Evolutionary conservation across 2,797 vertebrate genomes (phyloP).

Genomic region (Eremophila alpestris): DNA sequence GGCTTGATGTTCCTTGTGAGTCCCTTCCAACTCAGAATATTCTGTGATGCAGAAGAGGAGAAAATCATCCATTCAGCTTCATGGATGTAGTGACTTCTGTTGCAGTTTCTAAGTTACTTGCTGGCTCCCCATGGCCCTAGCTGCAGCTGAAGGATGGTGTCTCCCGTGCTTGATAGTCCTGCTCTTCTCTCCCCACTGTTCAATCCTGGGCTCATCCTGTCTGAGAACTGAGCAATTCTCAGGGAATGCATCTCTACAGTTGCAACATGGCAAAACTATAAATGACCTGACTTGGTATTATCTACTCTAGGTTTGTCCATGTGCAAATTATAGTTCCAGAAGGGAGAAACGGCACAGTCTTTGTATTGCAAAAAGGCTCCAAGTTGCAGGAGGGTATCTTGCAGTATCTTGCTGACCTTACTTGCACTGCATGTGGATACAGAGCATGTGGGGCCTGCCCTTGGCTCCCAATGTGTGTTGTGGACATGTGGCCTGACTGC

Average conservation of each 20-base stretch:
- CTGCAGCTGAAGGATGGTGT: not conserved
- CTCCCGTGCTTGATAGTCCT: not conserved
- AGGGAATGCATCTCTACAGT: not conserved
- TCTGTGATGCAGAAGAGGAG: not conserved
- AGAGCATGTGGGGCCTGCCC: not conserved
- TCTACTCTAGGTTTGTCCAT: not conserved
- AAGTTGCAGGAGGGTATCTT: not conserved
- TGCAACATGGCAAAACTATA: not conserved
- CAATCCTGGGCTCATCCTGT: not conserved
- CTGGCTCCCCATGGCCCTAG: not conserved
- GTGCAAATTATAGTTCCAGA: not conserved
- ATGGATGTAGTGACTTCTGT: not conserved
- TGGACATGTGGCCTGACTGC: not conserved
- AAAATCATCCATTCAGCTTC: not conserved
- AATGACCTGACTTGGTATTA: not conserved
- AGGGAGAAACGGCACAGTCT: not conserved
- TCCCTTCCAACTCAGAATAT: not conserved
- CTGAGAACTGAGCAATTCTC: not conserved
- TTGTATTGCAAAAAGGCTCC: not conserved
- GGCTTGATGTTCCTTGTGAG: not conserved
- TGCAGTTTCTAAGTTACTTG: not conserved
- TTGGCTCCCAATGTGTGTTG: fast-evolving
- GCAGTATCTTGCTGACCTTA: not conserved
- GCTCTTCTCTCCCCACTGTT: not conserved
- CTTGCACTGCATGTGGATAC: not conserved